These are phyloP conservation scores for Acleris cristana DNA, from an alignment of 2,888 invertebrate species.

Conservation along the genomic window DNA sequence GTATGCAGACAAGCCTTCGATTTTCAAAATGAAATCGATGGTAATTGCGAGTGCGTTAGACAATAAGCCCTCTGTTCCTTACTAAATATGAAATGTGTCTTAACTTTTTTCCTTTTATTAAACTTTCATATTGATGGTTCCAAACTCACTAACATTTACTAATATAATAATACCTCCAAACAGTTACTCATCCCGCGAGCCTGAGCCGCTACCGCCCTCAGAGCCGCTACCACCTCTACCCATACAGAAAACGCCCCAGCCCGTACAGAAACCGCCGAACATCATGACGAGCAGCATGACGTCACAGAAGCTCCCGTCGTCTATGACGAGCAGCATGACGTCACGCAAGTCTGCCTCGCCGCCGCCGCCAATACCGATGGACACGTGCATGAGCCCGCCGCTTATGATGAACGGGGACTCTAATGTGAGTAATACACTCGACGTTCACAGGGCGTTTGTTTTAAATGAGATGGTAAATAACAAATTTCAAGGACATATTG, in stretches of 20 bases:
- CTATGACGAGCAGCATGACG: constrained; percentile 37
- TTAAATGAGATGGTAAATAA: too few species aligned
- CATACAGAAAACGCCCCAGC: constrained; percentile 46
- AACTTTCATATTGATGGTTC: too few species aligned
- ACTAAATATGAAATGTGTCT: too few species aligned
- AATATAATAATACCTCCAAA: neutral
- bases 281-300: constrained; percentile 51
- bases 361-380: constrained; percentile 66
- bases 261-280: constrained; percentile 51
- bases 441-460: too few species aligned
- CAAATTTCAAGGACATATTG: too few species aligned
- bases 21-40: too few species aligned
- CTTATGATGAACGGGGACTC: constrained; percentile 69
- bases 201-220: constrained; percentile 48
- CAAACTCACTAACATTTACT: too few species aligned
- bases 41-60: too few species aligned
- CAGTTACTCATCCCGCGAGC: constrained; percentile 53
- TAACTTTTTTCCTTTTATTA: too few species aligned
- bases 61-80: too few species aligned
- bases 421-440: constrained; percentile 56
- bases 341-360: constrained; percentile 47
- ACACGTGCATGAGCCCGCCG: constrained; percentile 74
- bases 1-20: too few species aligned
- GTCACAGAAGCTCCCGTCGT: constrained; percentile 41
- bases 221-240: constrained; percentile 63